phyloP scores from a whole-genome alignment of 2,797 vertebrate species.

The Peromyscus nudipes region DNA sequence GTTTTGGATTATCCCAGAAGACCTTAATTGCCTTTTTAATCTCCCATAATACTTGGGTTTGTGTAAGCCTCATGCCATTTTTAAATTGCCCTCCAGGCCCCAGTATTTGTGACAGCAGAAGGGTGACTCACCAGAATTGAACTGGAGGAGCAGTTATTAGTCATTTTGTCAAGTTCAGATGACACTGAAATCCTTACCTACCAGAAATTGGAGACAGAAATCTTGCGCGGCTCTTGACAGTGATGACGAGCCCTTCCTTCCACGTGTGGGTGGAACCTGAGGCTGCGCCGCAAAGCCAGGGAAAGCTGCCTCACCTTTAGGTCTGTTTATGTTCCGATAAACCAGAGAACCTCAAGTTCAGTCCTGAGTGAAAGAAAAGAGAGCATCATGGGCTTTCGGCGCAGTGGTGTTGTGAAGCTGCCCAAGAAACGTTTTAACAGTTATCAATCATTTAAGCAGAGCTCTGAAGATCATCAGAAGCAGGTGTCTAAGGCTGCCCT shows the following conservation, averaged over 20 bases:
- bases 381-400: slow-evolving; percentile 19
- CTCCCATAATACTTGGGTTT: slow-evolving; percentile 46
- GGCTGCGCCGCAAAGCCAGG: slow-evolving; percentile 8
- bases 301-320: slow-evolving; percentile 42
- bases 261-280: background rate
- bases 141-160: background rate
- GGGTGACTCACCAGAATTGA: slow-evolving; percentile 54
- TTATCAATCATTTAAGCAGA: slow-evolving; percentile 53
- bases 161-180: slow-evolving; percentile 33
- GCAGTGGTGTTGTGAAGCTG: slow-evolving; percentile 8
- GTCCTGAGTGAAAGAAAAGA: slow-evolving; percentile 66
- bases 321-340: slow-evolving; percentile 64
- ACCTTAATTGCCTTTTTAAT: slow-evolving; percentile 58
- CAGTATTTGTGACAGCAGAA: slow-evolving; percentile 56
- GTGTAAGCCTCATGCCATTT: slow-evolving; percentile 36
- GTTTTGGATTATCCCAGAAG: background rate
- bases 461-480: slow-evolving; percentile 47
- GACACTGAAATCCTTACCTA: slow-evolving; percentile 63
- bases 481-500: slow-evolving; percentile 16
- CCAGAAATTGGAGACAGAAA: slow-evolving; percentile 19
- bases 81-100: background rate
- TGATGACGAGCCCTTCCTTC: background rate
- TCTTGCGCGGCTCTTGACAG: slow-evolving; percentile 47
- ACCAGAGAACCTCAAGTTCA: slow-evolving; percentile 75
- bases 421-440: slow-evolving; percentile 15